A percentile compares a stretch with the other conserved stretches of the same genome.
phyloP scores from a whole-genome alignment of 2,888 invertebrate genomes.

The Unio delphinus region DNA sequence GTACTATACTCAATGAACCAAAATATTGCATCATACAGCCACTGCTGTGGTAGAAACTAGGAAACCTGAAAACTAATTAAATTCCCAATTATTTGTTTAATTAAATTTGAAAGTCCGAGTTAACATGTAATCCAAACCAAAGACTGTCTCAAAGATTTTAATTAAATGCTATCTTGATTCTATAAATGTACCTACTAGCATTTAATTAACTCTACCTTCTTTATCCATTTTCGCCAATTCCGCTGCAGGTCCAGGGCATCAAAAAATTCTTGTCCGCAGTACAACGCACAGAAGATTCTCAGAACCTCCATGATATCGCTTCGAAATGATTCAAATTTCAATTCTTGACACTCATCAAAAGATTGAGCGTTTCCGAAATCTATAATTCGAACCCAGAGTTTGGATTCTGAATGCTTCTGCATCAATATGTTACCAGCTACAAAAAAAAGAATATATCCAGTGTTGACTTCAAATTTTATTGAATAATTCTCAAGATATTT shows the following conservation, averaged over 20 bases:
- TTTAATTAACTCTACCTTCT: constrained; percentile 7
- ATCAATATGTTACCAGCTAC: constrained; percentile 55
- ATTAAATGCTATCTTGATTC: no score
- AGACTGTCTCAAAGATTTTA: no score
- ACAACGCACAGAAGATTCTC: constrained; percentile 48
- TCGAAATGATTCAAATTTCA: constrained; percentile 20
- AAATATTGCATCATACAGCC: no score
- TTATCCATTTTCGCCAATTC: constrained; percentile 23
- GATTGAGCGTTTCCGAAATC: constrained; percentile 48
- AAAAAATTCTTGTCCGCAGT: constrained; percentile 45
- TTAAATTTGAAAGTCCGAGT: no score
- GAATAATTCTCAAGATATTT: neutral
- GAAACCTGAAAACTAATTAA: no score
- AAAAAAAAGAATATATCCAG: constrained; percentile 1
- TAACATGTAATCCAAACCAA: no score
- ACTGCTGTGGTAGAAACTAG: no score
- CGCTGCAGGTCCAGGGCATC: constrained; percentile 29
- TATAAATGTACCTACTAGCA: no score
- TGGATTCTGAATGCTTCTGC: constrained; percentile 22
- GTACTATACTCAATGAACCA: no score
- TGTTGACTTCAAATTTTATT: neutral
- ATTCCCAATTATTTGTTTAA: no score
- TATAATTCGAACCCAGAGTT: constrained; percentile 40
- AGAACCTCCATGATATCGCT: constrained; percentile 43
- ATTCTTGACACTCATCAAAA: constrained; percentile 13